These are phyloP conservation scores for Actinostola sp. DNA, from an alignment of 92 coral and sea anemone genomes.

Conservation along the genomic window DNA sequence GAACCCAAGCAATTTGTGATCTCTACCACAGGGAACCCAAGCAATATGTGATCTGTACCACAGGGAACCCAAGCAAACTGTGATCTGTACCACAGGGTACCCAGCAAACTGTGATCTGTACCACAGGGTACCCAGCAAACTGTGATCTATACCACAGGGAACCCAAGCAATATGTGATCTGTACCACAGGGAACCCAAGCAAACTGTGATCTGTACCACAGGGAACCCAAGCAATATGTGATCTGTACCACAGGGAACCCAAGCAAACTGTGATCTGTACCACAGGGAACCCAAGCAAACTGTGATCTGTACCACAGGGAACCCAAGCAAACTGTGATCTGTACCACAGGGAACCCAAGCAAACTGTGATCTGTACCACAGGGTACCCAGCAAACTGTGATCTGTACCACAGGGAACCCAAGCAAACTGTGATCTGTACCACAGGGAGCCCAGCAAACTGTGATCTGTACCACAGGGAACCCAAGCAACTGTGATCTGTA, in stretches of 20 bases:
- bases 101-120: no score
- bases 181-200: background rate
- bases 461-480: slow-evolving; percentile 7
- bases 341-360: slow-evolving; percentile 4
- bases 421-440: background rate
- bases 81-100: background rate
- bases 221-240: background rate
- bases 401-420: background rate
- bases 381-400: background rate
- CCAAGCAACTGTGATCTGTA: background rate
- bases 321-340: no score
- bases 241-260: background rate
- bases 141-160: no score
- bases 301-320: background rate
- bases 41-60: background rate
- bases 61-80: slow-evolving; percentile 6
- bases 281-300: slow-evolving; percentile 4
- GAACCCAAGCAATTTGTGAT: background rate
- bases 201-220: slow-evolving; percentile 50
- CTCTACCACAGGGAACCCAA: background rate
- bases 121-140: background rate
- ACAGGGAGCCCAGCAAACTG: slow-evolving; percentile 7
- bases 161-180: no score
- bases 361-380: background rate
- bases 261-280: background rate